Conservation (phyloP, 2,888 invertebrate genomes). For the Rambutsinella grinnellia region DNA sequence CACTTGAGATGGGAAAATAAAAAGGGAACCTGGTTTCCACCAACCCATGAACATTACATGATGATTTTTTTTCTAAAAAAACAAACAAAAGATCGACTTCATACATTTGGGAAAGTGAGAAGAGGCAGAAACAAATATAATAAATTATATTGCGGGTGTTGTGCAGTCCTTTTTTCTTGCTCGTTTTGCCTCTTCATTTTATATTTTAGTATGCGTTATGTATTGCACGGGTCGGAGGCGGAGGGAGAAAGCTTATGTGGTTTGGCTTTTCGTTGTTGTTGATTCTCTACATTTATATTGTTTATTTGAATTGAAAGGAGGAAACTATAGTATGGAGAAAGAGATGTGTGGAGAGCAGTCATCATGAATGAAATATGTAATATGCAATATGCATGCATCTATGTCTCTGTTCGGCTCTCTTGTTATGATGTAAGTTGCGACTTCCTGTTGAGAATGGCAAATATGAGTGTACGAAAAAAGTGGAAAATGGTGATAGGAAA, state of each 20-base stretch:
- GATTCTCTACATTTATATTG: conserved; percentile 24
- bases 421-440: conserved; percentile 14
- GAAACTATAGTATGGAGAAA: conserved; percentile 7
- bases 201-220: conserved; percentile 8
- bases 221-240: conserved; percentile 11
- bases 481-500: not conserved
- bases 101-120: conserved; percentile 3
- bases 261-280: conserved; percentile 36
- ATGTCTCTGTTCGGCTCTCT: conserved; percentile 15
- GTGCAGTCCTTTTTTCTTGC: conserved; percentile 26
- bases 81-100: conserved; percentile 45
- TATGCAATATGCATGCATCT: conserved; percentile 35
- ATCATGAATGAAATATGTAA: conserved; percentile 18
- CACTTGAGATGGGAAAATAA: too few species aligned
- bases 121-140: conserved; percentile 29
- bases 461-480: not conserved
- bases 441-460: conserved; percentile 20
- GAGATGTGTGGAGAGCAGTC: conserved; percentile 4
- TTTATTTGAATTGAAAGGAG: conserved; percentile 3
- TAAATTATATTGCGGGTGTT: conserved; percentile 50
- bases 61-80: too few species aligned
- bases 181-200: conserved; percentile 20
- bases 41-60: too few species aligned
- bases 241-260: conserved; percentile 28
- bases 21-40: conserved; percentile 4